phyloP scores from a whole-genome alignment of 2,797 vertebrate species.

The Ambastaia sidthimunki region DNA sequence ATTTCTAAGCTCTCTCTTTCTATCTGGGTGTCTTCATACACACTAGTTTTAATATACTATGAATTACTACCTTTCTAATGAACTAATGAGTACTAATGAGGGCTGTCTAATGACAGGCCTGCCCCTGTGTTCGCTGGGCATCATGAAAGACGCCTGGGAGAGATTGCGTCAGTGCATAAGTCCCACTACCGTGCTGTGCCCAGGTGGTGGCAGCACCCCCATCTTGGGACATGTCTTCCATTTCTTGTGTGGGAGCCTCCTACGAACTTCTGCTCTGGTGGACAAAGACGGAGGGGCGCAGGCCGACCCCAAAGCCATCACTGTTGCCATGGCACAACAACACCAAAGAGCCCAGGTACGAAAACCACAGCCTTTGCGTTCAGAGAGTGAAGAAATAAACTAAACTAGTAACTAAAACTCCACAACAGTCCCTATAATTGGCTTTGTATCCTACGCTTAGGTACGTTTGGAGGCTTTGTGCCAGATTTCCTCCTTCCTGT shows the following conservation, averaged over 20 bases:
- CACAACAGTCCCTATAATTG: neutral
- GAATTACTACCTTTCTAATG: neutral
- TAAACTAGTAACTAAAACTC: too few species aligned
- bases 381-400: too few species aligned
- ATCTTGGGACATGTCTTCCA: constrained; percentile 79
- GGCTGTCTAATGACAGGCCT: constrained; percentile 65
- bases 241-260: constrained; percentile 78
- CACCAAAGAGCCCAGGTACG: constrained; percentile 81
- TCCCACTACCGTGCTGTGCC: constrained; percentile 65
- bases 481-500: constrained; percentile 82
- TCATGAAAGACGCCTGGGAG: constrained; percentile 86
- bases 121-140: constrained; percentile 80
- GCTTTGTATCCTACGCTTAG: constrained; percentile 56
- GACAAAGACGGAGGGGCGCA: constrained; percentile 68
- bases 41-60: neutral
- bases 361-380: neutral
- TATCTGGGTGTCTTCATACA: neutral
- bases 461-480: constrained; percentile 80
- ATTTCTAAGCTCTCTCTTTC: neutral
- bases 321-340: constrained; percentile 80
- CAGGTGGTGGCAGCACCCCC: constrained; percentile 65
- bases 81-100: neutral
- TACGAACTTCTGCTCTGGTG: constrained; percentile 58
- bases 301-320: constrained; percentile 79
- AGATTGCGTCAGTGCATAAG: constrained; percentile 82